A percentile compares a stretch with the other conserved stretches of the same genome.
Conservation (phyloP, 2,888 invertebrate genomes). For the Carterocephalus palaemon region DNA sequence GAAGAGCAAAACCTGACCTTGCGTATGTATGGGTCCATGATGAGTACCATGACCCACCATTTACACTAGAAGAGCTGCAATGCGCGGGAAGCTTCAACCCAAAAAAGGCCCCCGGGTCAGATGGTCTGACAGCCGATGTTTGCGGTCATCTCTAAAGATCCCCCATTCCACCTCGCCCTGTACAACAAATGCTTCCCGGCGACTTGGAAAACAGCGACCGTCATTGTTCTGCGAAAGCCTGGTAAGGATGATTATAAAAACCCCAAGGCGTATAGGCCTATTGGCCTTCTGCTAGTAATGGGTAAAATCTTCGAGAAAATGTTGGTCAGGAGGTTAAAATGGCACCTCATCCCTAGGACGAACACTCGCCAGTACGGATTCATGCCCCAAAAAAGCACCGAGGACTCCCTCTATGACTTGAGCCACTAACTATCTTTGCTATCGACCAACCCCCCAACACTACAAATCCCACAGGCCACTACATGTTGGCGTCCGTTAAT, state of each 20-base stretch:
- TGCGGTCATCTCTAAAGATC: background rate
- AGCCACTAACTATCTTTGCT: background rate
- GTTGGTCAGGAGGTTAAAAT: background rate
- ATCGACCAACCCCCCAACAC: background rate
- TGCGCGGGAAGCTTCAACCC: slow-evolving; percentile 12
- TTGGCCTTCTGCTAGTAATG: background rate
- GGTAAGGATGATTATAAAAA: slow-evolving; percentile 24
- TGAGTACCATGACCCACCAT: slow-evolving; percentile 2
- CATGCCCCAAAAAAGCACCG: background rate
- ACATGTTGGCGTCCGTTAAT: background rate
- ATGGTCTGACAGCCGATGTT: slow-evolving; percentile 21
- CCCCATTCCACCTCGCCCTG: slow-evolving; percentile 1
- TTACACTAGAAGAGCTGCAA: slow-evolving; percentile 12
- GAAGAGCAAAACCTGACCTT: too few species aligned
- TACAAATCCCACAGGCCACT: background rate
- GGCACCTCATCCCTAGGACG: background rate
- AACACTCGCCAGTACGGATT: background rate
- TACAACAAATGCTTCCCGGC: slow-evolving; percentile 24
- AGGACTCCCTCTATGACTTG: background rate
- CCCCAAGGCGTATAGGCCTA: slow-evolving; percentile 2
- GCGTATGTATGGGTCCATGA: background rate
- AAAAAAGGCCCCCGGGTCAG: slow-evolving; percentile 24
- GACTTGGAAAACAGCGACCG: slow-evolving; percentile 25
- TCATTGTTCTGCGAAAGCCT: slow-evolving; percentile 25
- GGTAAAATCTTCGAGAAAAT: background rate